These are phyloP conservation scores for Ptyas mucosa DNA, from an alignment of 2,113 vertebrate species.

Conservation along the genomic window DNA sequence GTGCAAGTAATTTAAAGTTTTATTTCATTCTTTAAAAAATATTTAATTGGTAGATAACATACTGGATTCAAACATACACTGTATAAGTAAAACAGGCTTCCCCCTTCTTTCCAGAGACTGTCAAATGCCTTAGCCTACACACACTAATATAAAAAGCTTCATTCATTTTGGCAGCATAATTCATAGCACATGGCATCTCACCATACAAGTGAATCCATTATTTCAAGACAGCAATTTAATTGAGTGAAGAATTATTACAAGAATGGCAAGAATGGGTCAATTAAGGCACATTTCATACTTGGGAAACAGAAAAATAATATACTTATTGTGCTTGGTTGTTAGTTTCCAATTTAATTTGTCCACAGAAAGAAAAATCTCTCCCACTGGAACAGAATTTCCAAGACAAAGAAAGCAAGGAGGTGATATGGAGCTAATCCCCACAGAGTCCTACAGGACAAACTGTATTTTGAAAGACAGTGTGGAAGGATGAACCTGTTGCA, in stretches of 20 bases:
- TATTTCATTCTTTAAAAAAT: conserved; percentile 15
- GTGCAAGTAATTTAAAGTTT: neutral
- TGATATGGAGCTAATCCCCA: neutral
- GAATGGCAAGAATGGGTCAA: neutral
- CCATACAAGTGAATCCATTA: neutral
- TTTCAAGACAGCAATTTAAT: neutral
- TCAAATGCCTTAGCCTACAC: neutral
- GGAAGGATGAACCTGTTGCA: neutral
- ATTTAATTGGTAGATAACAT: neutral
- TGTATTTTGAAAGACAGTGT: neutral
- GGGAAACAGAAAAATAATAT: neutral
- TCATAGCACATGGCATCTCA: conserved; percentile 2
- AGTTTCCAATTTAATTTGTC: neutral
- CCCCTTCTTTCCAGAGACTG: neutral
- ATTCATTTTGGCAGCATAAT: conserved; percentile 12
- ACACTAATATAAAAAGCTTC: neutral
- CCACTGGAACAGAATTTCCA: neutral
- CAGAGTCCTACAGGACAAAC: neutral
- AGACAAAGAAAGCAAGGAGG: neutral
- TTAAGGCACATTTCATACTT: neutral
- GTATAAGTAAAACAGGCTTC: no score
- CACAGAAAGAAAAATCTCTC: neutral
- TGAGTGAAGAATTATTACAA: neutral
- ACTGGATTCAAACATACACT: neutral
- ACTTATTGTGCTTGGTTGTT: neutral